These are phyloP conservation scores for Rhogogaster chlorosoma DNA, from an alignment of 2,888 invertebrate genomes.

Conservation along the genomic window DNA sequence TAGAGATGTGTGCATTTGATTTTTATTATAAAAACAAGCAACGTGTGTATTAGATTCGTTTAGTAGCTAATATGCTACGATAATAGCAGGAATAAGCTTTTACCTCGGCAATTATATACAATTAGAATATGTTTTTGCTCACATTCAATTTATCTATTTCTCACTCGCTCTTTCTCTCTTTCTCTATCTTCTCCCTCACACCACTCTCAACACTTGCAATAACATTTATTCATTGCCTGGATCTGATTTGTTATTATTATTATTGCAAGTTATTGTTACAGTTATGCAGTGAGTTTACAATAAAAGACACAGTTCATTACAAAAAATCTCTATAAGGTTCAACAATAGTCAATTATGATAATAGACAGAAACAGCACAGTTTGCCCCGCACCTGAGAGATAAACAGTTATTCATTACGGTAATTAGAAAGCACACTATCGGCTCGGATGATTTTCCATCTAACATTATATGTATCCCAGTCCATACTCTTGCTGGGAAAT, in stretches of 20 bases:
- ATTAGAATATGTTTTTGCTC: constrained; percentile 62
- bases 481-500: neutral
- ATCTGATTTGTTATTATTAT: constrained; percentile 40
- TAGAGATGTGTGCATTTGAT: constrained; percentile 38
- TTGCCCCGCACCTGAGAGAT: neutral
- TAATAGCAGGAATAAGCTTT: constrained; percentile 76
- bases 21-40: constrained; percentile 67
- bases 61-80: constrained; percentile 69
- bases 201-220: constrained; percentile 39
- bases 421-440: neutral
- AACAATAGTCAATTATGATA: constrained; percentile 4
- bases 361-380: constrained; percentile 20
- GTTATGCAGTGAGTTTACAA: neutral
- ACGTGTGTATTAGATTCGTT: constrained; percentile 70
- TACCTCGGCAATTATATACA: constrained; percentile 76
- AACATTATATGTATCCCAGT: constrained; percentile 17
- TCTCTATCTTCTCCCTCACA: constrained; percentile 7
- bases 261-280: constrained; percentile 38
- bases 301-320: constrained; percentile 12
- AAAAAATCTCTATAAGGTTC: constrained; percentile 11
- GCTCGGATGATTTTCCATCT: neutral
- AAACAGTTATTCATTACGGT: neutral
- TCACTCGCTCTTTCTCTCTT: constrained; percentile 42
- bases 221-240: constrained; percentile 38
- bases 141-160: constrained; percentile 50